Base-by-base conservation (phyloP, 2,113 vertebrate genomes). In the Riparia riparia region DNA sequence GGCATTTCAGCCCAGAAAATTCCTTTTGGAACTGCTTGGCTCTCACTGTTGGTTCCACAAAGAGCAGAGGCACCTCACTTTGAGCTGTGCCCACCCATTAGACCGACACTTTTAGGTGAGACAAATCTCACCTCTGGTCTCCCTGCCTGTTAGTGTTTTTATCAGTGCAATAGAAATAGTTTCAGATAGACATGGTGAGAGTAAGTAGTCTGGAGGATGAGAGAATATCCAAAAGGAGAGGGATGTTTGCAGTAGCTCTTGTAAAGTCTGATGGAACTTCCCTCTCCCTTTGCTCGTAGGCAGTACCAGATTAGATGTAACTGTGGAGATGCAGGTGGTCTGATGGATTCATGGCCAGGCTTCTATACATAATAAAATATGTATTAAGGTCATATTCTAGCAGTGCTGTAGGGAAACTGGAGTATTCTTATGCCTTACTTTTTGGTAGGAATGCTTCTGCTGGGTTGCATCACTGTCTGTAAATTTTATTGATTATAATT, bases 401-500 rank as follows among this genome's bases (percentile, higher is more conserved):
- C 85, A 95, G 86, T 58, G 74, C 96, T 95, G 91, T 91, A 86
- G 95, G 91, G 96, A 92, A 98, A 93, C 92, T 64, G 84, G 96
- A 96, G 90, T 96, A 96, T 97, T 97, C 97, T 97, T 97, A 94
- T 96, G 96, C 92, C 95, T 29, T 97, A 95, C 96, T 95, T 98
- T 98, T 98, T 95, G 96, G 93, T 97, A 97, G 95, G 94, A 90
- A 34, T 90, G 65, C 90, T 98, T 98, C 97, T 98, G 93, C 96
- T 97, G 94, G 95, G 93, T 96, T 98, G 97, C 97, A 97, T 98
- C 97, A 97, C 92, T 86, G 97, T 98, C 98, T 98, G 97, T 98
- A 97, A 96, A 97, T 97, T 96, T 97, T 98, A 98, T 98, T 98
- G 98, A 98, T 98, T 98, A 97, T 98, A 98, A 98, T 98, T 98